Base-by-base conservation (phyloP, 2,888 invertebrate genomes). In the Uropetala carovei region DNA sequence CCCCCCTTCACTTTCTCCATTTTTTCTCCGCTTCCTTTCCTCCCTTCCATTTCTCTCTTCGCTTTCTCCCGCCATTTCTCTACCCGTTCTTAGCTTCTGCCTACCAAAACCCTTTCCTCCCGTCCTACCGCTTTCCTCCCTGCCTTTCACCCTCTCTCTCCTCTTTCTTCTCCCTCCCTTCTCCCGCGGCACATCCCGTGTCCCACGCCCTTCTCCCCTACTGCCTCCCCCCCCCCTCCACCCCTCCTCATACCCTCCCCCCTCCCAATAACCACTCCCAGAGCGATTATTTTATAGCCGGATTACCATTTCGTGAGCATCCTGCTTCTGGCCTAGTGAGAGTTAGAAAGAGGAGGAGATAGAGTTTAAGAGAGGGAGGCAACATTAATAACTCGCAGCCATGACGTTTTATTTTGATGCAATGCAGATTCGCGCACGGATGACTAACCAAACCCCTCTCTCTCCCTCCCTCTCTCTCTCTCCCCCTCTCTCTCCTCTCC, bases 401-500 rank as follows among this genome's bases (percentile, higher is more conserved):
- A 30, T 64, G 89, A 89, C 89, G 89, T 60, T 89, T 68, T 89
- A 89, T 89, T 89, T 89, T 89, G 64, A 68, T 89, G 64, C 43
- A 68, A 11, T 56, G 43, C 89, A 60, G 89, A 89, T 89, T 89
- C 89, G 89, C 60, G 64, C 60, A 89, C 64, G 89, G 64, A 64
- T 64, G 89, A 68, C 89, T 68, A 89, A 89, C 89, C 89, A 64
- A 56, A 60, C 60, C 30, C 30, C 60, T 59, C 27, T 22, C 85
- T 16, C 60, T 16, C 27, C 1, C 9, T 14, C 83, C 57, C n/a
- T 57, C 18, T 18, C 83, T n/a, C 56, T 64, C 13, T 64, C 57
- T n/a, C n/a, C n/a, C 83, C 57, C n/a, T 57, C 18, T 18, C 83
- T n/a, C 56, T 64, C 13, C n/a, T 64, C 57, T 57, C 83, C 43